phyloP scores from a whole-genome alignment of 2,888 invertebrate genomes.

The Lobophora halterata region DNA sequence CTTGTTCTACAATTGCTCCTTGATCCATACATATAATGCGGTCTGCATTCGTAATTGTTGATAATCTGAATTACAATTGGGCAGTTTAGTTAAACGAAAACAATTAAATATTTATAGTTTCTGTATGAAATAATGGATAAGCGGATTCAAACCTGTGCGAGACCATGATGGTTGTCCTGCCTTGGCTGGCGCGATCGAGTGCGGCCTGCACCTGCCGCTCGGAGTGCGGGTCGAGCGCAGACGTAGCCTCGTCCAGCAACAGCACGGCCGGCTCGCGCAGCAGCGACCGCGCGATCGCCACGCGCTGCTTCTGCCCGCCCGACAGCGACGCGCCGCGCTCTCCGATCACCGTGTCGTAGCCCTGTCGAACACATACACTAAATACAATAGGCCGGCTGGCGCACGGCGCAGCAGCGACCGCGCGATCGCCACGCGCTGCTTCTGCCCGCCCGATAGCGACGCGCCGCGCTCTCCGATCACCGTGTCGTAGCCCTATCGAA shows the following conservation, averaged over 20 bases:
- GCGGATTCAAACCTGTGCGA: slow-evolving; percentile 79
- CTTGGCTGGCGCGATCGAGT: slow-evolving; percentile 84
- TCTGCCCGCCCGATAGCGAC: too few species aligned
- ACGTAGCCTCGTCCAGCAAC: slow-evolving; percentile 90
- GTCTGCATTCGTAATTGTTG: slow-evolving; percentile 86
- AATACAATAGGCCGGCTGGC: too few species aligned
- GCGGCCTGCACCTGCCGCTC: slow-evolving; percentile 91
- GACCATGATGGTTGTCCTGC: slow-evolving; percentile 87
- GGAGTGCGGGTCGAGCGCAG: slow-evolving; percentile 90
- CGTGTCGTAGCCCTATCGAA: too few species aligned
- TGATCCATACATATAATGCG: slow-evolving; percentile 87
- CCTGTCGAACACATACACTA: slow-evolving; percentile 49
- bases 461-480: too few species aligned
- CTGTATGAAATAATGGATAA: background rate
- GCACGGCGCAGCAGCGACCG: too few species aligned
- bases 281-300: slow-evolving; percentile 91
- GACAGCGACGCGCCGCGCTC: slow-evolving; percentile 90
- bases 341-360: slow-evolving; percentile 89
- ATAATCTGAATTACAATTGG: slow-evolving; percentile 73
- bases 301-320: slow-evolving; percentile 91
- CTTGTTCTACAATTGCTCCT: slow-evolving; percentile 86
- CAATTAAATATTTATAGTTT: background rate
- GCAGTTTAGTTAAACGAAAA: too few species aligned
- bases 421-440: too few species aligned
- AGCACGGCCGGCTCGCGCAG: slow-evolving; percentile 88